Percentiles rank a stretch among this genome's conserved stretches.
These are phyloP conservation scores for Caenorhabditis virilis DNA, from an alignment of 2,888 invertebrate genomes.

Conservation along the genomic window DNA sequence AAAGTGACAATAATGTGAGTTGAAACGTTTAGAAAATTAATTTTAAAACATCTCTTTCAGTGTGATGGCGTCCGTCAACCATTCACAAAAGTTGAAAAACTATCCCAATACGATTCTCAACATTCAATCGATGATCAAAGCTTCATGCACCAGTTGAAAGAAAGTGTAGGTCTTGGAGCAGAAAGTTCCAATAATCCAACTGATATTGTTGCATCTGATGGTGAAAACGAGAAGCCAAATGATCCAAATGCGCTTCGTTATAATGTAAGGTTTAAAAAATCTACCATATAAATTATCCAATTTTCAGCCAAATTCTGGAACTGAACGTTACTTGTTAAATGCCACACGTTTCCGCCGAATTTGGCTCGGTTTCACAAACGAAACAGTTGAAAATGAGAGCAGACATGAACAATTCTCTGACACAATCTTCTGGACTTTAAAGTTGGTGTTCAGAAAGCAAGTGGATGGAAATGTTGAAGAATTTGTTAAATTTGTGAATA, in stretches of 20 bases:
- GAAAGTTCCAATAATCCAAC: background rate
- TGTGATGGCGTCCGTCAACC: constrained; percentile 58
- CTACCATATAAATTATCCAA: background rate
- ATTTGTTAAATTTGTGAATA: constrained; percentile 51
- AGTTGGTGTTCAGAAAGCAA: constrained; percentile 50
- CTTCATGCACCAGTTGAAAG: constrained; percentile 38
- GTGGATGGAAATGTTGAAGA: constrained; percentile 26
- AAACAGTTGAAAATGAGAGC: constrained; percentile 19
- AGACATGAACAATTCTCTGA: constrained; percentile 65
- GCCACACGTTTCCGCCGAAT: constrained; percentile 40
- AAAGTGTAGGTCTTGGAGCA: constrained; percentile 28
- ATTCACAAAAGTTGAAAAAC: constrained; percentile 39
- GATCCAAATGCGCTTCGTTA: constrained; percentile 17
- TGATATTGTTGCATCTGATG: constrained; percentile 9
- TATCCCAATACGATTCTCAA: constrained; percentile 42
- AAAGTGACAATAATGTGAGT: constrained; percentile 46
- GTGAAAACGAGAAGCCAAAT: constrained; percentile 8
- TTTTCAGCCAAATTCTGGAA: constrained; percentile 38
- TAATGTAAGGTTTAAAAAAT: background rate
- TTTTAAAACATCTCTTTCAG: constrained; percentile 32
- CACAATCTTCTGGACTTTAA: constrained; percentile 62
- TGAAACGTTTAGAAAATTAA: background rate
- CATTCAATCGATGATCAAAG: constrained; percentile 53
- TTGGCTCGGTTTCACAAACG: constrained; percentile 39
- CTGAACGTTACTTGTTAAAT: constrained; percentile 37